Evolutionary conservation across 2,888 invertebrate genomes (phyloP).

Genomic region (Dromius quadrimaculatus): DNA sequence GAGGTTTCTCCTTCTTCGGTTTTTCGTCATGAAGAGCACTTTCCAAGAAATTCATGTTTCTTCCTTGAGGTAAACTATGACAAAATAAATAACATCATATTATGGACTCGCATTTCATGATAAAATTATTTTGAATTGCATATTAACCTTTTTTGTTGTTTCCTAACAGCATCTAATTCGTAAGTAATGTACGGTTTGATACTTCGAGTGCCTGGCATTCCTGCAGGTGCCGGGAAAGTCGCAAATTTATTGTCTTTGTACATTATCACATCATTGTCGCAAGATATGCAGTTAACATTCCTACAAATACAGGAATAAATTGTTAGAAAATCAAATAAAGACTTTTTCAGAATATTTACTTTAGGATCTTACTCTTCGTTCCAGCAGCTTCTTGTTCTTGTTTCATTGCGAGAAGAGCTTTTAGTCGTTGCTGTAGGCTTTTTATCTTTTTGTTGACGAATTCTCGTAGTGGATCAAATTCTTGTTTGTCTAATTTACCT

Average conservation of each 20-base stretch:
- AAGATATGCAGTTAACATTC: conserved; percentile 82
- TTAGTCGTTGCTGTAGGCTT: conserved; percentile 73
- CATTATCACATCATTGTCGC: conserved; percentile 82
- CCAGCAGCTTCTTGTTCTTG: conserved; percentile 80
- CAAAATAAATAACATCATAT: neutral
- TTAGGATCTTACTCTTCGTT: conserved; percentile 74
- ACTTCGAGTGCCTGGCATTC: conserved; percentile 71
- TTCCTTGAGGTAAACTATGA: conserved; percentile 62
- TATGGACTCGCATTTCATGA: neutral
- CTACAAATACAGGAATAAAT: conserved; percentile 62
- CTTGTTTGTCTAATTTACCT: conserved; percentile 75
- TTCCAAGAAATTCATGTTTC: conserved; percentile 67
- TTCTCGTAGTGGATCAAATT: conserved; percentile 74
- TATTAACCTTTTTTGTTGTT: conserved; percentile 68
- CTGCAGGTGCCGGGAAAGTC: conserved; percentile 67
- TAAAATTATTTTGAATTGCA: neutral
- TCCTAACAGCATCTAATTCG: conserved; percentile 73
- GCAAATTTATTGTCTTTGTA: conserved; percentile 69
- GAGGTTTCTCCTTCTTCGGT: conserved; percentile 57
- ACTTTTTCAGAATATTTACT: conserved; percentile 63
- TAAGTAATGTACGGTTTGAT: conserved; percentile 80
- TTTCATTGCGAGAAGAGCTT: conserved; percentile 71
- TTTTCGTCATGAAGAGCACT: conserved; percentile 62
- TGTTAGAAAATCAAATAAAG: neutral
- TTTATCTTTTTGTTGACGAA: conserved; percentile 74